Percentiles rank a stretch among this genome's conserved stretches.
Evolutionary conservation across 2,797 vertebrate species (phyloP).

Genomic region (Myotis vivesi): DNA sequence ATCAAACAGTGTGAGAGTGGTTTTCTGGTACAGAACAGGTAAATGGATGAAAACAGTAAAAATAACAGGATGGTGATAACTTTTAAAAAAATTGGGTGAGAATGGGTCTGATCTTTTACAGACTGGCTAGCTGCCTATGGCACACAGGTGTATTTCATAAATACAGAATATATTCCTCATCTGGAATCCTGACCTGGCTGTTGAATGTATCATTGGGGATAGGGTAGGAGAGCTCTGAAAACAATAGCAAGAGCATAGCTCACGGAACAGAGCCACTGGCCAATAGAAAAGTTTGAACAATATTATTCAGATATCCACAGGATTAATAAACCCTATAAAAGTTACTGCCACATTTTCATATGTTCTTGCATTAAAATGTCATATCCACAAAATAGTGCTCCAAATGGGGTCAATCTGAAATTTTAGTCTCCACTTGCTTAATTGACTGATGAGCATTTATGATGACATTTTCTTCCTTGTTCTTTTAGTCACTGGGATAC

Average conservation of each 20-base stretch:
- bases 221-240: background rate
- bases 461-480: constrained; percentile 42
- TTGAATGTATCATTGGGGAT: background rate
- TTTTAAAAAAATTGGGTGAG: background rate
- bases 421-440: constrained; percentile 27
- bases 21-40: background rate
- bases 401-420: background rate
- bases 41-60: background rate
- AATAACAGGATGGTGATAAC: background rate
- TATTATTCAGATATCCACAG: background rate
- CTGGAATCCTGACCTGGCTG: background rate
- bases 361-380: constrained; percentile 34
- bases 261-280: background rate
- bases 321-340: background rate
- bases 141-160: background rate
- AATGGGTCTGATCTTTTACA: background rate
- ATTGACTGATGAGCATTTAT: constrained; percentile 37
- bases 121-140: background rate
- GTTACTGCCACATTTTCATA: background rate
- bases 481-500: constrained; percentile 16
- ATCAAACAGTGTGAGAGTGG: background rate
- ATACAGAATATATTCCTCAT: background rate
- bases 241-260: background rate
- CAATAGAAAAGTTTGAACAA: background rate
- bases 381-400: background rate